These are phyloP conservation scores for Lithobius niger DNA, from an alignment of 1,140 invertebrate species.

Conservation along the genomic window DNA sequence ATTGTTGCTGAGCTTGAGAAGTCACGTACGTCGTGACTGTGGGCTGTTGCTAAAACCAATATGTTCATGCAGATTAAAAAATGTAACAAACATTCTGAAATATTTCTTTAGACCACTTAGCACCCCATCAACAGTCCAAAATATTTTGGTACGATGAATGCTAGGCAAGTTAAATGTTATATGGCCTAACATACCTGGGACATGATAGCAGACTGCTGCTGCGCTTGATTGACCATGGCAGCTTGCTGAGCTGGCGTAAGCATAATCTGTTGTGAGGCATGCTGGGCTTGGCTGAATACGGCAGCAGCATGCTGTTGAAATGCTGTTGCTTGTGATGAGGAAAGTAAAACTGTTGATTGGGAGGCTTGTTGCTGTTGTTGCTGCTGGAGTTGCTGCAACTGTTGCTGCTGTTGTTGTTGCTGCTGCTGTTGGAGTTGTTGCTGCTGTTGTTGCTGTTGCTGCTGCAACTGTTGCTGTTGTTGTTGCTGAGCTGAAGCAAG, in stretches of 20 bases:
- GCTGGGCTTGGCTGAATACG: background rate
- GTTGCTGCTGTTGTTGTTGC: background rate
- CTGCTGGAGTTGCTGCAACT: background rate
- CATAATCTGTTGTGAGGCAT: background rate
- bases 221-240: background rate
- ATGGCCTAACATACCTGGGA: background rate
- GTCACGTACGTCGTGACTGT: background rate
- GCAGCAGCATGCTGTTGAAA: background rate
- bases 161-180: no score
- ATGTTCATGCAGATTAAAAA: no score
- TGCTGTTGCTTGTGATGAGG: background rate
- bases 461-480: constrained; percentile 21
- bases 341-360: background rate
- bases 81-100: no score
- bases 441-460: background rate
- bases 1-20: background rate
- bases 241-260: background rate
- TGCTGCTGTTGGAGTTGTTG: background rate
- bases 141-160: no score
- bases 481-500: constrained; percentile 28
- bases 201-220: background rate
- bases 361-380: background rate
- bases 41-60: background rate
- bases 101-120: no score
- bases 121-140: no score